These are phyloP conservation scores for Danio aesculapii DNA, from an alignment of 2,797 vertebrate species.

Conservation along the genomic window DNA sequence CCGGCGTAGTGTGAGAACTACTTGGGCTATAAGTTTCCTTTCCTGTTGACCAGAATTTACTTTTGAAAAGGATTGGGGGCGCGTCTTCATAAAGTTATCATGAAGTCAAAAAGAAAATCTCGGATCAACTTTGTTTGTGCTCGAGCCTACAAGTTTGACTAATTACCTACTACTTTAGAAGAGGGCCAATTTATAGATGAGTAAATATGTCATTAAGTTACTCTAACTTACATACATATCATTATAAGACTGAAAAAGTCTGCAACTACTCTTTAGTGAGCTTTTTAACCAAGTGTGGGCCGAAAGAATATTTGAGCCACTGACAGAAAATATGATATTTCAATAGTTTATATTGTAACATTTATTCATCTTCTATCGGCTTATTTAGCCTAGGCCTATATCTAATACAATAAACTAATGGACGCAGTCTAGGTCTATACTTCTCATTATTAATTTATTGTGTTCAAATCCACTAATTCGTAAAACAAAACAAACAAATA, in stretches of 20 bases:
- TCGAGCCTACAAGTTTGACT: background rate
- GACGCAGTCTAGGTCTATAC: too few relatives aligned
- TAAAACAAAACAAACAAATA: too few relatives aligned
- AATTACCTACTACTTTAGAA: background rate
- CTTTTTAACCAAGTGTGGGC: constrained; percentile 62
- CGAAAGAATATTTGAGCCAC: constrained; percentile 78
- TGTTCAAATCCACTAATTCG: too few relatives aligned
- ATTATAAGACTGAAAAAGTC: background rate
- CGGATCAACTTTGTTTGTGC: constrained; percentile 31
- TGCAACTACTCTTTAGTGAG: too few relatives aligned
- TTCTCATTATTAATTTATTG: too few relatives aligned
- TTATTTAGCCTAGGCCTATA: too few relatives aligned
- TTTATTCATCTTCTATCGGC: too few relatives aligned
- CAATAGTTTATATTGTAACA: too few relatives aligned
- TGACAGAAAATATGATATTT: too few relatives aligned
- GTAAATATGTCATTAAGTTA: background rate
- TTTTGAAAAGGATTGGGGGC: constrained; percentile 54
- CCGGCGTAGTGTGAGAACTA: constrained; percentile 42
- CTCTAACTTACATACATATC: background rate
- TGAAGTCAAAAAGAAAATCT: constrained; percentile 42
- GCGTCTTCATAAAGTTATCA: constrained; percentile 41
- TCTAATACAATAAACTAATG: too few relatives aligned
- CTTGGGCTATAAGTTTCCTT: constrained; percentile 35
- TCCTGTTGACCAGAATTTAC: constrained; percentile 11
- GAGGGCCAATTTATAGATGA: background rate